Percentiles rank a stretch among this genome's conserved stretches.
Evolutionary conservation across 2,797 vertebrate genomes (phyloP).

Genomic region (Enteromius viviparus): DNA sequence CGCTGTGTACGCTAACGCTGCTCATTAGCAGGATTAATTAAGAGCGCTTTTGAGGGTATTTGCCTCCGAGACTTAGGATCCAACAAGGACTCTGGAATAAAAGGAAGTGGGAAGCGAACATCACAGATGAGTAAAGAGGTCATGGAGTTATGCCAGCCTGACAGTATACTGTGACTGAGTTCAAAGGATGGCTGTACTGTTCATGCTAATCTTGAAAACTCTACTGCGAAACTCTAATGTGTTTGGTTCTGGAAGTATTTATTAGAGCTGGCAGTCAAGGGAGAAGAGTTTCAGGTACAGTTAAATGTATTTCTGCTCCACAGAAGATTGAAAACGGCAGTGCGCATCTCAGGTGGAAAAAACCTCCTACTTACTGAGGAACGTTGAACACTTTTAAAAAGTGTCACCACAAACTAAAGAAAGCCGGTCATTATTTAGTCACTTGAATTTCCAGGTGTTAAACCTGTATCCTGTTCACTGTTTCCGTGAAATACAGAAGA

Average conservation of each 20-base stretch:
- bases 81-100: conserved; percentile 68
- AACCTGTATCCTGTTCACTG: background rate
- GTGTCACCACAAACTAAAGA: background rate
- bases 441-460: background rate
- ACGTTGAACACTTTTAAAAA: background rate
- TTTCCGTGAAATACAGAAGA: background rate
- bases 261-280: conserved; percentile 24
- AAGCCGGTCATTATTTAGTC: background rate
- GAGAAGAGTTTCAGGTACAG: background rate
- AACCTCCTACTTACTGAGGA: conserved; percentile 5
- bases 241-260: conserved; percentile 1
- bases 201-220: conserved; percentile 7
- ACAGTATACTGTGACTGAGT: conserved; percentile 13
- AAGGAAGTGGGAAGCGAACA: conserved; percentile 40
- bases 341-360: background rate
- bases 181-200: conserved; percentile 5
- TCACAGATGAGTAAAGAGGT: conserved; percentile 55
- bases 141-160: conserved; percentile 22
- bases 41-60: conserved; percentile 67
- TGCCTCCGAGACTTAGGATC: conserved; percentile 61
- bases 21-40: conserved; percentile 79
- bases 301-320: background rate
- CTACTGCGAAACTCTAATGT: background rate
- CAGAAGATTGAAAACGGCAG: conserved; percentile 2
- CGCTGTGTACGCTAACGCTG: conserved; percentile 66